Conservation (phyloP, 2,797 vertebrate species). For the Selene dorsalis region DNA sequence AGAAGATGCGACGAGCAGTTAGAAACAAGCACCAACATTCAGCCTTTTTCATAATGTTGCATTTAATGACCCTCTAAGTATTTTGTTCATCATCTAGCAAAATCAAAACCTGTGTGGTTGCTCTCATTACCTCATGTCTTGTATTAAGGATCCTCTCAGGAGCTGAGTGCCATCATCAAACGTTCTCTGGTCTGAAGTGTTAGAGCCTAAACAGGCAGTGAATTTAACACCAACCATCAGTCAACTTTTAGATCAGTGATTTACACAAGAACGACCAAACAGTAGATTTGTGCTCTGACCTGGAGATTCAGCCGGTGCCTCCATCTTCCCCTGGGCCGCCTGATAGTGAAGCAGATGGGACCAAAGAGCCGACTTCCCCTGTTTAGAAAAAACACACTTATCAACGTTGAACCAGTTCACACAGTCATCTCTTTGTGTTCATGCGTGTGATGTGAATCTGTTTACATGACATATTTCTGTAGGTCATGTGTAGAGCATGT, state of each 20-base stretch:
- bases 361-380: constrained; percentile 98
- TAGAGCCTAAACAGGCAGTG: constrained; percentile 77
- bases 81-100: neutral
- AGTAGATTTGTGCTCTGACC: constrained; percentile 79
- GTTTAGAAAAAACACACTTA: constrained; percentile 44
- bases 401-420: constrained; percentile 15
- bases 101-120: neutral
- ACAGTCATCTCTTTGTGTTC: neutral
- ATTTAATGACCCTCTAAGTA: neutral
- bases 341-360: constrained; percentile 97
- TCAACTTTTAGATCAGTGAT: neutral
- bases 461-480: constrained; percentile 19
- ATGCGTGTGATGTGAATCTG: constrained; percentile 14
- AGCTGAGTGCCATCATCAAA: constrained; percentile 83
- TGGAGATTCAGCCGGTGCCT: constrained; percentile 87
- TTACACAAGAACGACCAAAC: constrained; percentile 9
- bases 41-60: neutral
- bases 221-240: constrained; percentile 6
- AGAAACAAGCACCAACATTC: constrained; percentile 14
- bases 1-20: neutral
- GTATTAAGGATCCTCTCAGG: constrained; percentile 90
- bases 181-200: constrained; percentile 87
- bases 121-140: constrained; percentile 92
- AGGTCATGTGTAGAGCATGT: constrained; percentile 22
- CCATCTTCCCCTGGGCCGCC: constrained; percentile 89